A percentile compares a stretch with the other conserved stretches of the same genome.
Evolutionary conservation across 2,888 invertebrate genomes (phyloP).

Genomic region (Mimachlamys varia): DNA sequence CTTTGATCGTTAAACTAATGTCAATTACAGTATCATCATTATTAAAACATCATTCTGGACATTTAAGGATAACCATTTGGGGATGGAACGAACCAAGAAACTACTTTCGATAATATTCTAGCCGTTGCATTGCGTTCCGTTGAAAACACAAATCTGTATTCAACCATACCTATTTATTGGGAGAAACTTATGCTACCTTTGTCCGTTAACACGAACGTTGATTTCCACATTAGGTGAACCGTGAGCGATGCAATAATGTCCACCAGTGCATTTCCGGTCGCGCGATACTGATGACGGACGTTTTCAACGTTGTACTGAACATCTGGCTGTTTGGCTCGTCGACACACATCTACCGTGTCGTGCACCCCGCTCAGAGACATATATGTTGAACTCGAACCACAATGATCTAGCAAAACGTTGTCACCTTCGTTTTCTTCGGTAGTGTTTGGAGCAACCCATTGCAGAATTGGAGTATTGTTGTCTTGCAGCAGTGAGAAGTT

Average conservation of each 20-base stretch:
- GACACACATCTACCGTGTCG: neutral
- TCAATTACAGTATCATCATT: too few species aligned
- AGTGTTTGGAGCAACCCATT: neutral
- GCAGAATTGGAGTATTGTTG: neutral
- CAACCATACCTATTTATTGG: neutral
- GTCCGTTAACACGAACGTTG: neutral
- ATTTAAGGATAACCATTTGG: too few species aligned
- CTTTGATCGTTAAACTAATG: too few species aligned
- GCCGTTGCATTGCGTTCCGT: too few species aligned
- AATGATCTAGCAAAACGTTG: neutral
- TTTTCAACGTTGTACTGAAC: neutral
- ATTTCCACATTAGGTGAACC: neutral
- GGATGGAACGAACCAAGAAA: too few species aligned
- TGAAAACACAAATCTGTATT: neutral
- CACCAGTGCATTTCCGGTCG: neutral
- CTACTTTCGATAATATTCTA: too few species aligned
- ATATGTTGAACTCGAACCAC: neutral
- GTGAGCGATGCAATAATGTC: neutral
- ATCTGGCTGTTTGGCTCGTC: neutral
- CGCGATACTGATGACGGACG: neutral
- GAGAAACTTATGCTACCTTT: neutral
- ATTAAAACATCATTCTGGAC: too few species aligned
- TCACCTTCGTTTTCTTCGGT: neutral
- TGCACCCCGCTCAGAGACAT: neutral
- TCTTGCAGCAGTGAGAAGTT: neutral